Conservation (phyloP, 2,888 invertebrate species). For the Spodoptera picta region DNA sequence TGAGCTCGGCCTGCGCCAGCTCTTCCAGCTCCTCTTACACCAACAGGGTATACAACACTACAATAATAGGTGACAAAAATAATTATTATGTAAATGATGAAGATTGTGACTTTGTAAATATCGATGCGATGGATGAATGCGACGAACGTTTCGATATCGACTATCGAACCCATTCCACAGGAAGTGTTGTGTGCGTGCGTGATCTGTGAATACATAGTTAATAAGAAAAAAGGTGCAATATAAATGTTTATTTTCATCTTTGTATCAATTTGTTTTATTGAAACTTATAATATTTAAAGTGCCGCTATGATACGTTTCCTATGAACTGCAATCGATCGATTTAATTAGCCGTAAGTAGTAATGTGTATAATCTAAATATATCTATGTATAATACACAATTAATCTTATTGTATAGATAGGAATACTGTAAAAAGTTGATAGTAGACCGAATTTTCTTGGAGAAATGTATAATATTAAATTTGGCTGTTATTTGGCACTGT, state of each 20-base stretch:
- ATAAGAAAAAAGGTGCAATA: conserved; percentile 74
- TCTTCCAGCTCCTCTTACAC: conserved; percentile 77
- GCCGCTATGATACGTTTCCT: conserved; percentile 51
- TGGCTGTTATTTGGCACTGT: conserved; percentile 21
- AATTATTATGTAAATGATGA: conserved; percentile 68
- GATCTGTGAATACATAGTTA: conserved; percentile 62
- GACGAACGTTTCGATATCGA: conserved; percentile 66
- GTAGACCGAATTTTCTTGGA: conserved; percentile 24
- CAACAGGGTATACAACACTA: conserved; percentile 85
- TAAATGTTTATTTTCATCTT: conserved; percentile 54
- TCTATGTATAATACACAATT: conserved; percentile 21
- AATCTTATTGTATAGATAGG: conserved; percentile 21
- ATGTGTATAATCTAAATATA: conserved; percentile 35
- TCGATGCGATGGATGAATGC: conserved; percentile 71
- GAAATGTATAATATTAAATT: conserved; percentile 11
- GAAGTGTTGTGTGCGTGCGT: conserved; percentile 70
- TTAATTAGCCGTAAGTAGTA: conserved; percentile 50
- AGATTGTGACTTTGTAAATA: conserved; percentile 75
- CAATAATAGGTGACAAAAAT: conserved; percentile 74
- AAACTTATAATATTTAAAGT: conserved; percentile 44
- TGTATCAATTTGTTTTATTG: conserved; percentile 34
- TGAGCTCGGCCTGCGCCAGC: conserved; percentile 65
- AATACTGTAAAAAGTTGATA: conserved; percentile 33
- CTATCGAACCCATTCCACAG: conserved; percentile 82
- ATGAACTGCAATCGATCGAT: conserved; percentile 59